Conservation (phyloP, 2,888 invertebrate genomes). For the Eurois occulta region DNA sequence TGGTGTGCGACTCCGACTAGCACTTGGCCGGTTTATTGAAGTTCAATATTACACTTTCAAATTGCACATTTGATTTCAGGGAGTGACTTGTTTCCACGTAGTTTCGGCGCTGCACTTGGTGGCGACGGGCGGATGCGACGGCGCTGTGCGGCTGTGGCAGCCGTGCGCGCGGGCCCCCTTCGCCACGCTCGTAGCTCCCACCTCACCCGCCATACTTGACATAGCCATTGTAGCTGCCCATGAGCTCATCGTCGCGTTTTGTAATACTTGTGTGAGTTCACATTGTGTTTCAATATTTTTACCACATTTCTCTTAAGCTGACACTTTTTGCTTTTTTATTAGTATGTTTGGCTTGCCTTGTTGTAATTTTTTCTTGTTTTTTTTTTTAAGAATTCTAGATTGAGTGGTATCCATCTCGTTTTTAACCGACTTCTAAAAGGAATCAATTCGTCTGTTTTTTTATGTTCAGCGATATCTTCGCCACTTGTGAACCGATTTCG, state of each 20-base stretch:
- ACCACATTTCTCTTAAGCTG: not conserved
- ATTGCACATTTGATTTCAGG: constrained; percentile 78
- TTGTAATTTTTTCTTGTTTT: too few species aligned
- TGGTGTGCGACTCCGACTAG: not conserved
- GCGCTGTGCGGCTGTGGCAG: constrained; percentile 90
- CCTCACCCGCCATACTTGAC: constrained; percentile 85
- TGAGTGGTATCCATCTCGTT: too few species aligned
- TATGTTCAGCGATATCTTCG: too few species aligned
- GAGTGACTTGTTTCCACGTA: constrained; percentile 90
- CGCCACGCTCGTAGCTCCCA: constrained; percentile 72
- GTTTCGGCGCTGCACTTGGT: constrained; percentile 86
- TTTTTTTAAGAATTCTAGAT: too few species aligned
- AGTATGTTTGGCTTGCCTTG: too few species aligned
- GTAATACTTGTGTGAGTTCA: constrained; percentile 89
- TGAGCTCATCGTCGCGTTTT: constrained; percentile 88
- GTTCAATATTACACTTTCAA: not conserved
- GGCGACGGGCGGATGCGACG: constrained; percentile 90
- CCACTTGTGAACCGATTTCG: too few species aligned
- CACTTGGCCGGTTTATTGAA: not conserved
- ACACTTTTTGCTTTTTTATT: not conserved
- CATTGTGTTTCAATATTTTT: not conserved
- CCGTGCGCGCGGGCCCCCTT: constrained; percentile 77
- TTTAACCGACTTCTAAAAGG: too few species aligned
- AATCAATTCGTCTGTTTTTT: too few species aligned
- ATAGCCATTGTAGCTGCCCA: constrained; percentile 87